Percentiles rank a stretch among this genome's conserved stretches.
Conservation (phyloP, 2,797 vertebrate species). For the Cossypha niveicapilla region DNA sequence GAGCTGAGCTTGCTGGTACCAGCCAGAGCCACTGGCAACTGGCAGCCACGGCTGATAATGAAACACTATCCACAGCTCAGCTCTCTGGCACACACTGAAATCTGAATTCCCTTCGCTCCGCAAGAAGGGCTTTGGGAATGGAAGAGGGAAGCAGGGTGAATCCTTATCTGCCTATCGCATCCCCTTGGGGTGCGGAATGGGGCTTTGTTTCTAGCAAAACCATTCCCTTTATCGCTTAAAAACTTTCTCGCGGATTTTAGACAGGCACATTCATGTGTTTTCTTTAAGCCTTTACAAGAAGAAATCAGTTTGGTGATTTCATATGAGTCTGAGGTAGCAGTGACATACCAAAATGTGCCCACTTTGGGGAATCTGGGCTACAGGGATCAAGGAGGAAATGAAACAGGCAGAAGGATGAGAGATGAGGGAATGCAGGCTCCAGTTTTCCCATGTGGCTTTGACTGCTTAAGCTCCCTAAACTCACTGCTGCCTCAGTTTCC, state of each 20-base stretch:
- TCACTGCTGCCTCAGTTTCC: not conserved
- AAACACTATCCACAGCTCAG: not conserved
- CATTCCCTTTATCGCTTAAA: not conserved
- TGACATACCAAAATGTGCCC: not conserved
- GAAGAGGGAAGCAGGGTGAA: constrained; percentile 48
- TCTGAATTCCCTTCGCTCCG: not conserved
- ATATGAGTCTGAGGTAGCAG: not conserved
- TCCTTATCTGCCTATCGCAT: constrained; percentile 51
- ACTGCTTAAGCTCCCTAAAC: not conserved
- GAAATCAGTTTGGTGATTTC: not conserved
- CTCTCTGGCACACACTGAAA: not conserved
- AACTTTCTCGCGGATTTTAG: not conserved
- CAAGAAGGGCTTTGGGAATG: constrained; percentile 16
- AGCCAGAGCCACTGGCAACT: constrained; percentile 62
- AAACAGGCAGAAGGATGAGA: not conserved
- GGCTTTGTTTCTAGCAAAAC: constrained; percentile 66
- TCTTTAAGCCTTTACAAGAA: not conserved
- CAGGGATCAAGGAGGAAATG: not conserved
- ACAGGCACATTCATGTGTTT: constrained; percentile 55
- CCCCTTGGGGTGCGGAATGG: not conserved
- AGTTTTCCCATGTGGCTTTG: not conserved
- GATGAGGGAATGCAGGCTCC: not conserved
- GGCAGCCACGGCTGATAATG: constrained; percentile 45
- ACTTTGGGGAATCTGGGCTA: not conserved
- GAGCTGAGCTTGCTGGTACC: constrained; percentile 57